Base-by-base conservation (phyloP, 37 sponge, comb jelly and placozoan genomes). In the Cliona cf. orientalis region DNA sequence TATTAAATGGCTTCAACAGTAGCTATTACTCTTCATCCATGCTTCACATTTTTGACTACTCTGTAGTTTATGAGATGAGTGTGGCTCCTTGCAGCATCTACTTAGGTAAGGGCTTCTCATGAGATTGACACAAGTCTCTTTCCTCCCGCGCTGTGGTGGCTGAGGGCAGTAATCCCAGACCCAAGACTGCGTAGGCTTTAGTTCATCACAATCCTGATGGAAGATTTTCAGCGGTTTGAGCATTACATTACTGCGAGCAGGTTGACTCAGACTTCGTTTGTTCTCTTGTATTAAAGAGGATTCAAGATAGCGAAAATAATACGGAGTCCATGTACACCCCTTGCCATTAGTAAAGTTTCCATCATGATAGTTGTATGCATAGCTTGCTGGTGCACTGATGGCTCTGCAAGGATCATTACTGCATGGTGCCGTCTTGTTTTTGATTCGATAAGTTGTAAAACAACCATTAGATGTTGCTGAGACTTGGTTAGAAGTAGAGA, bases 21-120 rank as follows among this genome's bases (percentile, higher is more conserved):
- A 19, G 14, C 14, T 14, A 14, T 49, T 61, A 7, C 71, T 71
- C 7, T 6, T 71, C 44, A 71, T 22, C 71, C 71, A 71, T n/a
- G 55, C 46, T 45, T 46, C 73, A 72, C 73, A 72, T 45, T 72
- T 72, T 21, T 72, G 49, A 22, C 23, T 61, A 6, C 22, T 61
- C 28, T 61, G 22, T 26, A 12, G 25, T 17, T 49, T 49, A 11
- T 49, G 14, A 49, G 17, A 49, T 49, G 55, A 19, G 14, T 19
- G 55, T 49, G 4, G 0, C 38, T 34, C 35, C 38, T 63, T 22
- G 25, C 36, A 4, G 31, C 39, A 39, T 36, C 25, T 36, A 39
- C 38, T 25, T 21, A 72, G 49, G 35, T 72, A 72, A 0, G 55
- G 53, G 49, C 53, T 46, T 26, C 26, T 28, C 53, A 72, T 72